These are phyloP conservation scores for Phalacrocorax aristotelis DNA, from an alignment of 2,113 vertebrate genomes.

Conservation along the genomic window DNA sequence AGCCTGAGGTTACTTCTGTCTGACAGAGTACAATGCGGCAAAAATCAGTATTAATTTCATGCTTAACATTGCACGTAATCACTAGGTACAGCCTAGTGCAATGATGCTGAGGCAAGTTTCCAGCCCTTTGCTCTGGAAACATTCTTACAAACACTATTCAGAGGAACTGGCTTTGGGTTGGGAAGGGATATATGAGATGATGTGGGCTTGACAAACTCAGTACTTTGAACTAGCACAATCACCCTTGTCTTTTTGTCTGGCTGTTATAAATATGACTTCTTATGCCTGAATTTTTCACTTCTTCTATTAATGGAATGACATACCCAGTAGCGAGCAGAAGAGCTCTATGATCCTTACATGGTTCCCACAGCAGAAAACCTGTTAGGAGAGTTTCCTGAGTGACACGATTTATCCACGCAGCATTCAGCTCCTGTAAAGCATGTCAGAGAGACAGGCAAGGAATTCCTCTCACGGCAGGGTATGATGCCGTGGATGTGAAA, in stretches of 20 bases:
- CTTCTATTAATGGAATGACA: neutral
- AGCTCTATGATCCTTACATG: neutral
- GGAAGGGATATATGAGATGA: neutral
- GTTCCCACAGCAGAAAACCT: neutral
- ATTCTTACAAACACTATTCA: neutral
- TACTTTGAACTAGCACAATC: neutral
- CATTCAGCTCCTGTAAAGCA: neutral
- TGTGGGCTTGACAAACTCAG: neutral
- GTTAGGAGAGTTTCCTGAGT: neutral
- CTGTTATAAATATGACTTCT: neutral
- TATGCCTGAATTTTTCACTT: neutral
- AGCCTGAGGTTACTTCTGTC: neutral
- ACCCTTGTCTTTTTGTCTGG: neutral
- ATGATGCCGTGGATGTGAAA: neutral
- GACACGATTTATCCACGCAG: neutral
- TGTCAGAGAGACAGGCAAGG: neutral
- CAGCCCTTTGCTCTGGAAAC: neutral
- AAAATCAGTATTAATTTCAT: neutral
- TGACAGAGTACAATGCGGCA: neutral
- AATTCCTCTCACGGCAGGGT: neutral
- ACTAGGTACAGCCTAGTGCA: neutral
- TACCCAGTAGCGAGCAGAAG: neutral
- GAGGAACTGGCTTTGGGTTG: neutral
- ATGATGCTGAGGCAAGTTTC: neutral
- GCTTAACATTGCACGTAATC: neutral